Evolutionary conservation across 1,140 invertebrate genomes (phyloP).

Genomic region (Drosophila murphyi): DNA sequence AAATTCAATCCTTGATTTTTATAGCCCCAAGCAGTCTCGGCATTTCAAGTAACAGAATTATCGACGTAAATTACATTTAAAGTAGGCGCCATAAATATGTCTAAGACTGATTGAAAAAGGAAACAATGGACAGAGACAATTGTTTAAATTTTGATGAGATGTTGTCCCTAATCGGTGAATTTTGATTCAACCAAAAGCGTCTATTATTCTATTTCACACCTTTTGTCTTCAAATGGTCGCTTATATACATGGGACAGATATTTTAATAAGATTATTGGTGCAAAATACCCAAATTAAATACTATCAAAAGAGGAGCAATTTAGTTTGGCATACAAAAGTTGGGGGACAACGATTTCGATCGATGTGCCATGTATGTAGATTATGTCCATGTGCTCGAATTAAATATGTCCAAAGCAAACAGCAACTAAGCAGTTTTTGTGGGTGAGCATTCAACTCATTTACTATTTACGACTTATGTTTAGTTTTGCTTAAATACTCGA

Average conservation of each 20-base stretch:
- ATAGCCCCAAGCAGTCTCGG: not conserved
- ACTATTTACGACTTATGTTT: not conserved
- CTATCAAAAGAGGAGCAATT: not conserved
- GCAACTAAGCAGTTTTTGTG: not conserved
- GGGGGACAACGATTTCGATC: not conserved
- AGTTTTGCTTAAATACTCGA: not conserved
- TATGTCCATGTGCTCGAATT: not conserved
- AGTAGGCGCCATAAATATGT: not conserved
- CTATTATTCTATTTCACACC: not conserved
- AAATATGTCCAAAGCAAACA: not conserved
- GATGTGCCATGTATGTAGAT: not conserved
- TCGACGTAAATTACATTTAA: not conserved
- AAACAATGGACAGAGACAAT: not conserved
- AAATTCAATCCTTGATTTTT: not conserved
- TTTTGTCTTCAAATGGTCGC: not conserved
- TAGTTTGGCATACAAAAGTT: not conserved
- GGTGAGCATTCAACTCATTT: not conserved
- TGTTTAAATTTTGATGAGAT: not conserved
- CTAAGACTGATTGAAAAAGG: not conserved
- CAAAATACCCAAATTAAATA: not conserved
- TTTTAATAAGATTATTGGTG: not conserved
- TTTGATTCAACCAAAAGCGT: not conserved
- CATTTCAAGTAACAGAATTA: not conserved
- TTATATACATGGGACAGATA: not conserved
- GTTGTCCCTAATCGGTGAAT: not conserved